phyloP scores from a whole-genome alignment of 2,888 invertebrate species.

The Plusia festucae region DNA sequence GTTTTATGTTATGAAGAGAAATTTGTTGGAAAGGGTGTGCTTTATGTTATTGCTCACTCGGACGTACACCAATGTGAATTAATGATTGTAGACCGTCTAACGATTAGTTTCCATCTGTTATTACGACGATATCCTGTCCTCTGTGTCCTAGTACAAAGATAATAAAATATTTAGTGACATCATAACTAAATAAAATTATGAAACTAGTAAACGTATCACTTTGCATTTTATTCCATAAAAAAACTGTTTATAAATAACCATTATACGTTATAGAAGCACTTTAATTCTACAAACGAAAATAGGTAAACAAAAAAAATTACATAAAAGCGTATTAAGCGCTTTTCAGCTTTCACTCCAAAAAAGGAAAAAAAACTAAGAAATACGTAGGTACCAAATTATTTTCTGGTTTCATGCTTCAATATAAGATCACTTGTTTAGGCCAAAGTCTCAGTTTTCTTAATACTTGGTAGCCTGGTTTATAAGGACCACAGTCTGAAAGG shows the following conservation, averaged over 20 bases:
- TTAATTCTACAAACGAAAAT: too few relatives aligned
- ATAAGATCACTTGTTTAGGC: too few relatives aligned
- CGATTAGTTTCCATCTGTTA: slow-evolving; percentile 85
- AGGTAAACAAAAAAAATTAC: too few relatives aligned
- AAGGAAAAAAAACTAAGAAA: too few relatives aligned
- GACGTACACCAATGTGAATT: slow-evolving; percentile 82
- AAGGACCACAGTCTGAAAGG: not conserved
- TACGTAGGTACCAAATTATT: too few relatives aligned
- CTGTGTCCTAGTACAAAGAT: slow-evolving; percentile 54
- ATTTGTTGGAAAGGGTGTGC: slow-evolving; percentile 57
- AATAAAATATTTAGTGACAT: slow-evolving; percentile 50
- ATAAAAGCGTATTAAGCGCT: too few relatives aligned
- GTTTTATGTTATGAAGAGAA: not conserved
- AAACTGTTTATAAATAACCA: too few relatives aligned
- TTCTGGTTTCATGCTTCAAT: too few relatives aligned
- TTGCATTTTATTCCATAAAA: not conserved
- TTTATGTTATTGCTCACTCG: slow-evolving; percentile 75
- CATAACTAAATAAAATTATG: slow-evolving; percentile 8
- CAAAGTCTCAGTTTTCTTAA: too few relatives aligned
- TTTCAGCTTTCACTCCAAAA: too few relatives aligned
- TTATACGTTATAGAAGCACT: too few relatives aligned
- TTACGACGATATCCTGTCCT: slow-evolving; percentile 68
- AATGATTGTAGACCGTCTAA: slow-evolving; percentile 77
- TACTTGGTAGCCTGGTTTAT: not conserved
- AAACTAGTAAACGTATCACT: too few relatives aligned